These are phyloP conservation scores for Manis pentadactyla DNA, from an alignment of 2,797 vertebrate genomes.

Conservation along the genomic window DNA sequence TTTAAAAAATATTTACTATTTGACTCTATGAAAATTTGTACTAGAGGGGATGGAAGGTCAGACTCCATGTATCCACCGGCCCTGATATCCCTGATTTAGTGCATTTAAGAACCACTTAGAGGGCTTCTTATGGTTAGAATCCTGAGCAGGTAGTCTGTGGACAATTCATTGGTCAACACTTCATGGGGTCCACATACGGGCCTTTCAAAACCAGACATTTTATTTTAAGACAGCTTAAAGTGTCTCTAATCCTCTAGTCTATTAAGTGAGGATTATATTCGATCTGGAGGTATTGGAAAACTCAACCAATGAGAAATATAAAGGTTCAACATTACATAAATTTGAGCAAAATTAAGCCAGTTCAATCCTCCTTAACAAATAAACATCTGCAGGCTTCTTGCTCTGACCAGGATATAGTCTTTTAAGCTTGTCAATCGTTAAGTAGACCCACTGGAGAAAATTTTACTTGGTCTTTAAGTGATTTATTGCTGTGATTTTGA, in stretches of 20 bases:
- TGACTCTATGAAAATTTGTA: not conserved
- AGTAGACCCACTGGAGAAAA: not conserved
- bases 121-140: no score
- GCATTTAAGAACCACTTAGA: accelerated
- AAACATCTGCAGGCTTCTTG: not conserved
- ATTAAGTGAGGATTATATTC: not conserved
- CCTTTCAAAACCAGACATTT: not conserved
- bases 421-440: not conserved
- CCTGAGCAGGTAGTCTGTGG: not conserved
- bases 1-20: not conserved
- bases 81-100: accelerated
- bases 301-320: not conserved
- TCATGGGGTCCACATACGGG: accelerated
- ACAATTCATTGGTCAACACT: not conserved
- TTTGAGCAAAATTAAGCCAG: not conserved
- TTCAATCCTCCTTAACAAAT: slow-evolving; percentile 60
- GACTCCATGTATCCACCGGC: accelerated
- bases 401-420: not conserved
- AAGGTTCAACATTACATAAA: not conserved
- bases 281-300: not conserved
- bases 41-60: accelerated
- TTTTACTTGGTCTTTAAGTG: not conserved
- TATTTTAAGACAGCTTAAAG: not conserved
- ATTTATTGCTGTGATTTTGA: not conserved
- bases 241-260: not conserved